These are phyloP conservation scores for Phataginus tetradactyla DNA, from an alignment of 2,797 vertebrate genomes.

Conservation along the genomic window DNA sequence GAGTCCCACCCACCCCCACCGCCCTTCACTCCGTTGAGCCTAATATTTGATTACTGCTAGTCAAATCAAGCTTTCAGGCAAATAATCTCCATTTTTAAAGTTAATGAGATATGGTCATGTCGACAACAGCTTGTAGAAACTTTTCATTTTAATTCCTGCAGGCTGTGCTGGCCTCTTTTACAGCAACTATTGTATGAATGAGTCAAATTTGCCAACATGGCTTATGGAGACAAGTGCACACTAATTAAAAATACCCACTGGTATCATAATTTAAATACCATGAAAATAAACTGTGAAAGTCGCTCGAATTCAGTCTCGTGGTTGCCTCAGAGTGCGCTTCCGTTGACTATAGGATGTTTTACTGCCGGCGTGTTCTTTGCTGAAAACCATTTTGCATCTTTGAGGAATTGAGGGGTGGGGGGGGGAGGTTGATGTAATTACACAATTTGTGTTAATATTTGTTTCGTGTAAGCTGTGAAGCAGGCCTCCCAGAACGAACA, in stretches of 20 bases:
- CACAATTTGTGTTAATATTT: conserved; percentile 89
- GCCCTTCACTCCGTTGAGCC: conserved; percentile 79
- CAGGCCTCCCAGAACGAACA: conserved; percentile 83
- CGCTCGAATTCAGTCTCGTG: conserved; percentile 85
- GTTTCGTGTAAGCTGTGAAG: conserved; percentile 85
- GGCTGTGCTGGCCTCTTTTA: conserved; percentile 90
- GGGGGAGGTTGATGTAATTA: conserved; percentile 85
- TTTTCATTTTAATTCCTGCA: conserved; percentile 89
- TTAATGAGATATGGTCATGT: conserved; percentile 90
- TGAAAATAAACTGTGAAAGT: conserved; percentile 89
- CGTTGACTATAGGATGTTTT: conserved; percentile 85
- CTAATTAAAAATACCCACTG: conserved; percentile 91
- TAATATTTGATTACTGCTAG: conserved; percentile 90
- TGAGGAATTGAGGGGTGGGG: conserved; percentile 85
- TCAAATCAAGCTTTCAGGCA: conserved; percentile 90
- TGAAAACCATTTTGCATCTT: conserved; percentile 85
- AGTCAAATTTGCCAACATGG: conserved; percentile 90
- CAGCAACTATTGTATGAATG: conserved; percentile 87
- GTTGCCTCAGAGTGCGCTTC: conserved; percentile 84
- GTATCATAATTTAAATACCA: conserved; percentile 90
- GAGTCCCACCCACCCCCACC: conserved; percentile 62
- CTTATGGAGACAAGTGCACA: conserved; percentile 90
- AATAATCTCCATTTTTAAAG: conserved; percentile 90
- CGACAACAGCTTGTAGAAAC: conserved; percentile 90
- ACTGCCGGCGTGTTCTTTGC: conserved; percentile 77